These are phyloP conservation scores for Notothenia rossii DNA, from an alignment of 2,113 vertebrate genomes.

Conservation along the genomic window DNA sequence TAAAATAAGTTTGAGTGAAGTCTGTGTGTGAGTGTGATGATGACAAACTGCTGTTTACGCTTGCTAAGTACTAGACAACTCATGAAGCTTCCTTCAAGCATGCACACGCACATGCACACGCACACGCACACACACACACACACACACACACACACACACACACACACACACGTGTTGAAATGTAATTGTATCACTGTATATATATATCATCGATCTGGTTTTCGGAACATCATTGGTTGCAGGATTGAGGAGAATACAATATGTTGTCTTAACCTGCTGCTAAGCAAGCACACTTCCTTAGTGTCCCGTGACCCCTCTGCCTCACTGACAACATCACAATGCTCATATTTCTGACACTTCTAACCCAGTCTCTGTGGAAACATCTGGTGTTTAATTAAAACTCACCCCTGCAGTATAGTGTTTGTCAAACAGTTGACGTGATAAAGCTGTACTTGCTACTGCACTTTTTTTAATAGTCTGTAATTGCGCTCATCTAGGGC, in stretches of 20 bases:
- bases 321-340: background rate
- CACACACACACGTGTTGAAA: background rate
- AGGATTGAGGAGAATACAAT: background rate
- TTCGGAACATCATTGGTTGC: background rate
- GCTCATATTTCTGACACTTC: background rate
- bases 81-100: background rate
- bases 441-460: constrained; percentile 24
- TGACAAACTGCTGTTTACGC: constrained; percentile 41
- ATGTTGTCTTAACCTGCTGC: background rate
- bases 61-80: constrained; percentile 24
- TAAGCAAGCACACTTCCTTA: background rate
- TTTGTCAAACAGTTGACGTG: constrained; percentile 5
- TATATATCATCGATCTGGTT: background rate
- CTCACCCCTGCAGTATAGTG: background rate
- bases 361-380: constrained; percentile 8
- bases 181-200: too few species aligned
- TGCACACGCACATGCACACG: background rate
- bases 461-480: background rate
- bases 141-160: constrained; percentile 13
- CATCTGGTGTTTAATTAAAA: constrained; percentile 23
- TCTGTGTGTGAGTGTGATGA: background rate
- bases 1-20: background rate
- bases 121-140: background rate
- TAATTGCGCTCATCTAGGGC: background rate
- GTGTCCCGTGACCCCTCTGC: background rate